A percentile compares a stretch with the other conserved stretches of the same genome.
phyloP scores from a whole-genome alignment of 2,888 invertebrate genomes.

The Creontiades dilutus region DNA sequence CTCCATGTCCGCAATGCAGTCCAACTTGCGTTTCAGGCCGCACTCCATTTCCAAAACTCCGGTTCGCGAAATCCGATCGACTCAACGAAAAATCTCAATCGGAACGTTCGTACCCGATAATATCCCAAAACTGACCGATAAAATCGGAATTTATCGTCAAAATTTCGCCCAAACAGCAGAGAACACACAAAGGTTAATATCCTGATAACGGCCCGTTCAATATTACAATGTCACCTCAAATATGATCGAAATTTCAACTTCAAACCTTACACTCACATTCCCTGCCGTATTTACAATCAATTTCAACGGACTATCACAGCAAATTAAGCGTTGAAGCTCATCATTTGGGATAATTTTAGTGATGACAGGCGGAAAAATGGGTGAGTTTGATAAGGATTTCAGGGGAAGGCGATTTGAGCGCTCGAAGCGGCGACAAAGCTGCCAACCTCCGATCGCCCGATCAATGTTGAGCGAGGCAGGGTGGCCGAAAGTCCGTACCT shows the following conservation, averaged over 20 bases:
- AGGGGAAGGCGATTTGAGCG: neutral
- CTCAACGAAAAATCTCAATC: neutral
- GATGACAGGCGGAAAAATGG: constrained; percentile 14
- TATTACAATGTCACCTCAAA: neutral
- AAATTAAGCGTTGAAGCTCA: neutral
- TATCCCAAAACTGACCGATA: neutral
- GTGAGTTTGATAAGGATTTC: constrained; percentile 1
- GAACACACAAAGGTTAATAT: neutral
- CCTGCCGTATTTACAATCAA: neutral
- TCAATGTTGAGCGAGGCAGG: constrained; percentile 8
- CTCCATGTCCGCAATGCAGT: constrained; percentile 73
- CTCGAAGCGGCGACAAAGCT: constrained; percentile 26
- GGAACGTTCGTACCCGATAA: neutral
- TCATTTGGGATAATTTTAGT: neutral
- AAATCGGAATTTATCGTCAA: neutral
- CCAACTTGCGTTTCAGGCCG: constrained; percentile 73
- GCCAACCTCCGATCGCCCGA: neutral
- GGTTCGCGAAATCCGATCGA: neutral
- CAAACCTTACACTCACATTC: neutral
- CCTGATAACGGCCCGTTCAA: neutral
- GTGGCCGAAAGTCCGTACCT: neutral
- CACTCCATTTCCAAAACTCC: constrained; percentile 68
- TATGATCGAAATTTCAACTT: neutral
- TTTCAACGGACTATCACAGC: neutral
- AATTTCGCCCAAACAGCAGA: neutral